phyloP scores from a whole-genome alignment of 2,888 invertebrate genomes.

The Rhagonycha lutea region DNA sequence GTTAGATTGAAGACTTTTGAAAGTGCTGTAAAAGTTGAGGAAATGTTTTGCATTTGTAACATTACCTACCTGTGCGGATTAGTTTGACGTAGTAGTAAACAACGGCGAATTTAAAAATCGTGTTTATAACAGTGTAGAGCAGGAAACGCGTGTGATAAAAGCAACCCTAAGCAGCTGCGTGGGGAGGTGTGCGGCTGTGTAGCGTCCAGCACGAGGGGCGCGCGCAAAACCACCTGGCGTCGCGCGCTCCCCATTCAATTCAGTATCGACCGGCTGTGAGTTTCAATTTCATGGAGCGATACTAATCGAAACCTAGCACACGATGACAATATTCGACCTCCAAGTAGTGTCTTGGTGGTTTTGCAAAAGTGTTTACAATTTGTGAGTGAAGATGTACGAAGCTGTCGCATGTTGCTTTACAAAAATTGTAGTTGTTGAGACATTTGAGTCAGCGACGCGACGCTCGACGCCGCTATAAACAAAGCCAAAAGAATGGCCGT shows the following conservation, averaged over 20 bases:
- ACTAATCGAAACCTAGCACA: slow-evolving; percentile 38
- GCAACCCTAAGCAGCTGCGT: slow-evolving; percentile 37
- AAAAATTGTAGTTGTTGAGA: background rate
- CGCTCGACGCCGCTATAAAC: slow-evolving; percentile 47
- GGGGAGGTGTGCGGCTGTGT: slow-evolving; percentile 37
- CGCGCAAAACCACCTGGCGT: slow-evolving; percentile 57
- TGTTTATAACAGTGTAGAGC: slow-evolving; percentile 6
- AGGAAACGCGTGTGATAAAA: slow-evolving; percentile 29
- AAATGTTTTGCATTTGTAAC: background rate
- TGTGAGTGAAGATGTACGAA: slow-evolving; percentile 11
- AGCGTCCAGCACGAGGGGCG: slow-evolving; percentile 51
- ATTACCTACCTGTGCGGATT: background rate
- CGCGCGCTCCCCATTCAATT: slow-evolving; percentile 55
- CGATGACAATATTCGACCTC: slow-evolving; percentile 31
- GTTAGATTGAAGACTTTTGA: background rate
- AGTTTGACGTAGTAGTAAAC: background rate
- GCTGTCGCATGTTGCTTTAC: background rate
- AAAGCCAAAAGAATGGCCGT: slow-evolving; percentile 40
- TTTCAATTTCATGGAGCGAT: slow-evolving; percentile 44
- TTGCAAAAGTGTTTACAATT: slow-evolving; percentile 14
- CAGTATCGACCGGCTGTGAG: slow-evolving; percentile 56
- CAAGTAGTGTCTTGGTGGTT: slow-evolving; percentile 29
- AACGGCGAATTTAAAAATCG: background rate
- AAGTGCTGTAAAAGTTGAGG: background rate
- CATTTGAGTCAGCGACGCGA: slow-evolving; percentile 33